Conservation (phyloP, 2,888 invertebrate genomes). For the Gari tellinella region DNA sequence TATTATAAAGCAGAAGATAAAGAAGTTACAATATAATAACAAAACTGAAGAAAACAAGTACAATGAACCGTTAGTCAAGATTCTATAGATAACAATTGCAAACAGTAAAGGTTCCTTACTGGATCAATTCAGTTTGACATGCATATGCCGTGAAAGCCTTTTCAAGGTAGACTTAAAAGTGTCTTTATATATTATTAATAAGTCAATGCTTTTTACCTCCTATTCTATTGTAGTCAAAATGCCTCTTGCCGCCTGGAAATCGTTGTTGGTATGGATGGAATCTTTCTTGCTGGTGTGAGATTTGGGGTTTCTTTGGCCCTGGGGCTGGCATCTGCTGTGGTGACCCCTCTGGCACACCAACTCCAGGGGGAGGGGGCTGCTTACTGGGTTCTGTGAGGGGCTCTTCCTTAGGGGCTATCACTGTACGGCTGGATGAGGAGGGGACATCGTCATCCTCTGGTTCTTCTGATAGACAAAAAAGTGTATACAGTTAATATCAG, state of each 20-base stretch:
- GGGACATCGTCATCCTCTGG: conserved; percentile 36
- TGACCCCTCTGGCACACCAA: conserved; percentile 71
- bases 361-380: conserved; percentile 53
- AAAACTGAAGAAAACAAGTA: no score
- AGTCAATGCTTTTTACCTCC: no score
- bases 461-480: conserved; percentile 16
- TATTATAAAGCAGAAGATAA: no score
- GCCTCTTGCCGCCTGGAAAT: conserved; percentile 64
- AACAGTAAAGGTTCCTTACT: no score
- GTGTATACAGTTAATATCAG: background rate
- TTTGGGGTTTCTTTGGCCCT: conserved; percentile 17
- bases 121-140: no score
- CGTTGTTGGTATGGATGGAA: conserved; percentile 55
- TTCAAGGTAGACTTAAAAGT: no score
- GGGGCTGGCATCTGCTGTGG: conserved; percentile 40
- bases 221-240: conserved; percentile 76
- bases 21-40: no score
- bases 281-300: conserved; percentile 61
- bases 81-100: no score
- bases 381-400: conserved; percentile 16
- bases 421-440: conserved; percentile 52
- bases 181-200: no score
- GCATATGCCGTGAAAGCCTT: no score
- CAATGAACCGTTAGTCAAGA: no score
- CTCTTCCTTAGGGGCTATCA: conserved; percentile 61